Percentiles rank a stretch among this genome's conserved stretches.
Conservation (phyloP, 2,888 invertebrate genomes). For the Xestoiulus laeticollis region DNA sequence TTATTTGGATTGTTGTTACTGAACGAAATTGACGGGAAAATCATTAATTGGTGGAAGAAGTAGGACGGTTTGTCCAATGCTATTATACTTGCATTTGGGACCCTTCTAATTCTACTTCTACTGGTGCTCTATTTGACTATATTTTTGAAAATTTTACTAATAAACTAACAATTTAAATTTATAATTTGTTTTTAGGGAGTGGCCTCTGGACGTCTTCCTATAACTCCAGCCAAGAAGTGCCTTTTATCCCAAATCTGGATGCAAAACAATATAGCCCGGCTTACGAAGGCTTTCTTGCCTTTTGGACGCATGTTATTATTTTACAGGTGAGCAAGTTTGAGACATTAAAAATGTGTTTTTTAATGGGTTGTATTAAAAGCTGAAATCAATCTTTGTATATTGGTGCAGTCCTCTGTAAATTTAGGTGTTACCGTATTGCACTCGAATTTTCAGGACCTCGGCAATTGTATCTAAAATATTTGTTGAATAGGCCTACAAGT, state of each 20-base stretch:
- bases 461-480: too few species aligned
- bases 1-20: not conserved
- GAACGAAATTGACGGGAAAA: not conserved
- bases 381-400: too few species aligned
- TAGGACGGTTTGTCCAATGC: not conserved
- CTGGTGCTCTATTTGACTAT: not conserved
- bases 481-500: too few species aligned
- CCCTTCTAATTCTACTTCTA: not conserved
- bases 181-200: constrained; percentile 62
- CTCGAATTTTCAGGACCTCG: too few species aligned
- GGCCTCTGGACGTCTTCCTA: constrained; percentile 82
- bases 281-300: constrained; percentile 83
- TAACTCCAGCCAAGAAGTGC: constrained; percentile 69
- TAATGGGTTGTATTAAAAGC: too few species aligned
- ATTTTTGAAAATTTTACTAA: not conserved
- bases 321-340: constrained; percentile 74
- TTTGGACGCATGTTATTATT: constrained; percentile 96
- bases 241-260: constrained; percentile 69
- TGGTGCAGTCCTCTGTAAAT: too few species aligned
- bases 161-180: not conserved
- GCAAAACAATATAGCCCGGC: constrained; percentile 60
- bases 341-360: not conserved
- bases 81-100: not conserved
- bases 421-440: too few species aligned
- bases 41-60: not conserved